Conservation (phyloP, 2,888 invertebrate genomes). For the Apoderus coryli region DNA sequence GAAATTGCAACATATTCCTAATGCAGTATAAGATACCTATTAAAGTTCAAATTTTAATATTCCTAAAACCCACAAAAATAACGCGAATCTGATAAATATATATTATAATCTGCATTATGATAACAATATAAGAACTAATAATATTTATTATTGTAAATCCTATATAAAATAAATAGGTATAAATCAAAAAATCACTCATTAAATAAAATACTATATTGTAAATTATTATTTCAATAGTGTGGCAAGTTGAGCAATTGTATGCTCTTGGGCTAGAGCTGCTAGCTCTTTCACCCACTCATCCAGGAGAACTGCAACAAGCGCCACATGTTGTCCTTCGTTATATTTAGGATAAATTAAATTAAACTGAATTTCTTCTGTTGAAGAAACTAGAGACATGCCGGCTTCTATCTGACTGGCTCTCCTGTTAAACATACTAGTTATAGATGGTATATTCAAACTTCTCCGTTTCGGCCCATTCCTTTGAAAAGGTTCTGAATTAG, state of each 20-base stretch:
- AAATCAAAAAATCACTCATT: no score
- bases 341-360: conserved; percentile 29
- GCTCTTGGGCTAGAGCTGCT: conserved; percentile 88
- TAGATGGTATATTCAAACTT: conserved; percentile 62
- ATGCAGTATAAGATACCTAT: no score
- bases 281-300: conserved; percentile 95
- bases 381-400: conserved; percentile 21
- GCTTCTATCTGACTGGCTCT: conserved; percentile 37
- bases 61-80: no score
- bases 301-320: conserved; percentile 73
- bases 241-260: conserved; percentile 53
- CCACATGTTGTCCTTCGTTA: conserved; percentile 42
- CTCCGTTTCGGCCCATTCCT: conserved; percentile 56
- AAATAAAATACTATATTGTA: no score
- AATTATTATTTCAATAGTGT: conserved; percentile 29
- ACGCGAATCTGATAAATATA: no score
- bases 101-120: no score
- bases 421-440: conserved; percentile 44
- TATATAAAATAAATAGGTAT: no score
- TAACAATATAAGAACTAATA: no score
- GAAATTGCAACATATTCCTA: no score
- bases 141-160: no score
- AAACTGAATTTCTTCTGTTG: conserved; percentile 23
- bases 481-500: conserved; percentile 37
- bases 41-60: no score